Evolutionary conservation across 2,888 invertebrate genomes (phyloP), one percentile per base, ranked within the genome.

Genomic region (Amblyjoppa proteus): DNA sequence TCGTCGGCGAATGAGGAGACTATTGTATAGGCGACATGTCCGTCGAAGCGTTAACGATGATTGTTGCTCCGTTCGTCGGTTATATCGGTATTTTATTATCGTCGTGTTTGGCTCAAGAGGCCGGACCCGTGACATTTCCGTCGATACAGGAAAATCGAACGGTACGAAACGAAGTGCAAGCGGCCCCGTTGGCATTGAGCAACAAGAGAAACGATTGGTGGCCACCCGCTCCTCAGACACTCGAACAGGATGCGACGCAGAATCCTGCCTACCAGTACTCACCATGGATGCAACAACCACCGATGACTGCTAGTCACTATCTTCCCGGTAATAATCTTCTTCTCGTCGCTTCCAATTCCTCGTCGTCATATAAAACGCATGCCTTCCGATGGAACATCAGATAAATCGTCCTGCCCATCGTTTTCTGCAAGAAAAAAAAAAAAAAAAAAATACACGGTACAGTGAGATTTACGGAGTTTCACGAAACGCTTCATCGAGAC

Each of bases 251-350:
- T 81, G 74, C 85, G 16, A 73, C 83, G 53, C 86, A 87, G n/a
- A 80, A 81, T 13, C 79, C 76, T 51, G 71, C 78, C 6, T 82
- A 87, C 45, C 82, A 81, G 25, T 81, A 81, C 66, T 74, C 81
- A 66, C 86, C 85, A 28, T 88, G 87, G 83, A 53, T 81, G 45
- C 84, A 79, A 69, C 88, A 88, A 38, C 79, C 90, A 69, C 83
- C 87, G 31, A 28, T 88, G 28, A 85, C 90, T 34, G 69, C 87
- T 56, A 89, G 87, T 88, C 89, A 92, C 81, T 92, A 89, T 86
- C 81, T 90, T 28, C 77, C 89, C 20, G 91, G 92, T 91, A 91
- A 90, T 38, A 69, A 73, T n/a, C 13, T 64, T 34, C 20, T 9
- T 34, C 34, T 56, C 64, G 1, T 25, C 11, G 66, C 13, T 25